Base-by-base conservation (phyloP, 2,888 invertebrate genomes). In the Chloroclystis v-ata region DNA sequence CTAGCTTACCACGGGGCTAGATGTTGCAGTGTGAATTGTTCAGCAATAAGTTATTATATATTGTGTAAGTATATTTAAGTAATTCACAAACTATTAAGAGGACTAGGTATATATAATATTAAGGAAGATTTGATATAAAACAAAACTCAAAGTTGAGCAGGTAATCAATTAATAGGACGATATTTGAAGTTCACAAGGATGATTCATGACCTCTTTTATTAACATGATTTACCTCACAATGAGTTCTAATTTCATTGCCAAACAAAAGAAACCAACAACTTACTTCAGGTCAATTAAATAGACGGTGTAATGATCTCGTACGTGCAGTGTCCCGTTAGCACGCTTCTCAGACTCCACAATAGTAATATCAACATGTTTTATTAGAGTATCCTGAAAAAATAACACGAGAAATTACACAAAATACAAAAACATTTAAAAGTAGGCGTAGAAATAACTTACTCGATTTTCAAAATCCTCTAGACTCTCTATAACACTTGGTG, bases 261-360 rank as follows among this genome's bases (percentile, higher is more conserved):
- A 75, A 76, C 72, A 74, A 71, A 66, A 60, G 58, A 66, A 60
- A 59, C 32, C 49, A 40, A 57, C 28, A 46, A 69, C 91, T 89
- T 85, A 94, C 94, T 93, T 94, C 52, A 93, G 90, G 88, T 94
- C 93, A 67, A 94, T 91, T 71, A 94, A 89, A 81, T 94, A 94
- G 28, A 94, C 94, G 0, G 93, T 94, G 72, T 92, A 93, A 82
- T 92, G 93, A 72, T 94, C 94, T 65, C 93, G 85, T 43, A 94
- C 89, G 75, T 94, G 93, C 38, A 94, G 77, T 7, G 93, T 91
- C 30, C 93, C 92, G 74, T 93, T 94, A 35, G 92, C 92, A 49
- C 94, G 88, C 72, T 94, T 94, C 71, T 94, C 94, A 4, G 94
- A 93, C 69, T 94, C 94, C 35, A 92, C 90, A 51, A 94, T 92